Base-by-base conservation (phyloP, 35 echinoderm and acorn worm genomes). In the Lytechinus variegatus region DNA sequence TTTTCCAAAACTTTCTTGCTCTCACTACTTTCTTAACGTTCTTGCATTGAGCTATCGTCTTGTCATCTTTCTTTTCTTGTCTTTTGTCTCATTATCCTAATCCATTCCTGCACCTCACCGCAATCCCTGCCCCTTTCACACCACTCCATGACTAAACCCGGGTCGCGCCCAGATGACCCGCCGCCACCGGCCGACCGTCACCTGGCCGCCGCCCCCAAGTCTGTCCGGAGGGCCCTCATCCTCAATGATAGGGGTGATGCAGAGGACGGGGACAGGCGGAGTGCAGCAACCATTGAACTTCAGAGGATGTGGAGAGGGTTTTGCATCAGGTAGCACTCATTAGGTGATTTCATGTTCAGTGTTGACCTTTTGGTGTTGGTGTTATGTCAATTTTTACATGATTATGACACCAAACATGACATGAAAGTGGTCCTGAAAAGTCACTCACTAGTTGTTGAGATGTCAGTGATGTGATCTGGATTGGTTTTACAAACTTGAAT, bases 261-360 rank as follows among this genome's bases (percentile, higher is more conserved):
- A 44, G 89, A 97, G 21, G 87, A 95, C 53, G 96, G 95, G 57
- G 98, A 99, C 53, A 94, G 87, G 87, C 94, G 52, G 24, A 61
- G 87, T 19, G 97, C 98, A 55, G 98, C 98, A 86, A 96, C 96
- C 27, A 96, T 99, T 58, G 98, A 99, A 89, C 53, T 99, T 9
- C 98, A 99, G 92, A 91, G 98, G 94, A 54, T 96, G 16, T 99
- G 98, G 98, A 97, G 97, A 61, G 98, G 98, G 8, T 97, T 94
- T 91, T 94, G 87, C 52, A 94, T 92, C 53, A 97, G 98, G 98
- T 99, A 96, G 54, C 88, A 90, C 88, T 51, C 10, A 90, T 54
- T 52, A 3, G 13, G 56, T 58, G 9, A 44, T 44, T 44, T 44
- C 33, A 44, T 1, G 33, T 44, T 44, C 33, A 44, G 33, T 44